Percentiles rank a stretch among this genome's conserved stretches.
Evolutionary conservation across 2,113 vertebrate genomes (phyloP).

Genomic region (Thymallus thymallus): DNA sequence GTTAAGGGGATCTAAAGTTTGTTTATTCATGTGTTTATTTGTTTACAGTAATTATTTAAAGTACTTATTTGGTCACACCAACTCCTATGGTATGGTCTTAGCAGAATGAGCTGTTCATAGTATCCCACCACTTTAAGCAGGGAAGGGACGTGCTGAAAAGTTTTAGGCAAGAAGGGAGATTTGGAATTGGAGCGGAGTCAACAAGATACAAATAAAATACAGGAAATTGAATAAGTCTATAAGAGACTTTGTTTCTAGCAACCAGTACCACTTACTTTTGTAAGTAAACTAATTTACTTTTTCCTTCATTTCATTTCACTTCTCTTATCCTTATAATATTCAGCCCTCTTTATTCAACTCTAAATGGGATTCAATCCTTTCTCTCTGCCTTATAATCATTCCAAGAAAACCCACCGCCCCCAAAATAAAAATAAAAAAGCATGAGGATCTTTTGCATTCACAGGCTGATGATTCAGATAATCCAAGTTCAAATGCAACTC

Average conservation of each 20-base stretch:
- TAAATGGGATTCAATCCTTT: slow-evolving; percentile 59
- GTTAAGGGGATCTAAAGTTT: not conserved
- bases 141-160: too few relatives aligned
- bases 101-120: not conserved
- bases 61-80: not conserved
- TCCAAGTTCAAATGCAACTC: slow-evolving; percentile 72
- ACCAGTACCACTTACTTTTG: too few relatives aligned
- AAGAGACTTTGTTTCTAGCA: not conserved
- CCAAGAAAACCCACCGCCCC: slow-evolving; percentile 48
- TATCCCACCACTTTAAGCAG: not conserved
- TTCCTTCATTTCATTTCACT: slow-evolving; percentile 1
- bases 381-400: slow-evolving; percentile 47
- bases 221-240: not conserved
- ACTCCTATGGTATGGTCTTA: not conserved
- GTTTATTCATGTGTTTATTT: not conserved
- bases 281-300: too few relatives aligned
- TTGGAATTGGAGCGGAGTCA: too few relatives aligned
- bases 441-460: slow-evolving; percentile 70
- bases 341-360: slow-evolving; percentile 43
- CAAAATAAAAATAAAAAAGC: too few relatives aligned
- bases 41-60: not conserved
- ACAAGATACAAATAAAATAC: not conserved
- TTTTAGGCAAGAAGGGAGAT: too few relatives aligned
- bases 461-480: slow-evolving; percentile 71
- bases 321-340: not conserved